Base-by-base conservation (phyloP, 1,140 invertebrate genomes). In the Ooceraea biroi region DNA sequence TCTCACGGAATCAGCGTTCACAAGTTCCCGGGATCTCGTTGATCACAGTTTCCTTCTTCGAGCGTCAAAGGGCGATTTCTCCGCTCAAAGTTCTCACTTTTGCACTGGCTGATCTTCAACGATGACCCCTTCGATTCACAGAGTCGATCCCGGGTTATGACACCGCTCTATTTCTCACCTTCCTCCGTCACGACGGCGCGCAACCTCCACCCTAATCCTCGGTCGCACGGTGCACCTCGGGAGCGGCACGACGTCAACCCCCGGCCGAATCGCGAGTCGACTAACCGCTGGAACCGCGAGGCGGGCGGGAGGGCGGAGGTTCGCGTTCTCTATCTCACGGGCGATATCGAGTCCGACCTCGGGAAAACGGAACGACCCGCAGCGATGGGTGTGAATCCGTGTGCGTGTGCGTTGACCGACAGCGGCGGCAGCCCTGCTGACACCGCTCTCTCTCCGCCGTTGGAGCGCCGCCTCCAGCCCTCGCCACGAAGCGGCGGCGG, bases 331-430 rank as follows among this genome's bases (percentile, higher is more conserved):
- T 22, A 19, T 19, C 63, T 46, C 73, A 68, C 58, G 72, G 85
- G 85, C 85, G 85, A 84, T 17, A 60, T 46, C 82, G 58, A 17
- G 27, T 19, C n/a, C 66, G 27, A 36, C 11, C 66, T 63, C 57
- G 44, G 41, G 58, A 41, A 46, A 30, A n/a, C 63, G 60, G 55
- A 41, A 77, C 65, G 76, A 66, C 58, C 60, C 58, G 61, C 83
- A 73, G 73, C 68, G 72, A 88, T 88, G 87, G 87, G 87, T 89
- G 87, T 89, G 87, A 89, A 85, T 87, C 86, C 71, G 69, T 41
- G 10, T 73, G 36, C 74, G 74, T 88, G 86, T 68, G 85, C 85
- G 82, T 88, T 88, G 76, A 84, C 82, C 83, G 87, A 88, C 86
- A 73, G 76, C 87, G 83, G 69, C 82, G 60, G 86, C 87, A 82